Evolutionary conservation across 2,113 vertebrate species (phyloP).

Genomic region (Eidolon helvum): DNA sequence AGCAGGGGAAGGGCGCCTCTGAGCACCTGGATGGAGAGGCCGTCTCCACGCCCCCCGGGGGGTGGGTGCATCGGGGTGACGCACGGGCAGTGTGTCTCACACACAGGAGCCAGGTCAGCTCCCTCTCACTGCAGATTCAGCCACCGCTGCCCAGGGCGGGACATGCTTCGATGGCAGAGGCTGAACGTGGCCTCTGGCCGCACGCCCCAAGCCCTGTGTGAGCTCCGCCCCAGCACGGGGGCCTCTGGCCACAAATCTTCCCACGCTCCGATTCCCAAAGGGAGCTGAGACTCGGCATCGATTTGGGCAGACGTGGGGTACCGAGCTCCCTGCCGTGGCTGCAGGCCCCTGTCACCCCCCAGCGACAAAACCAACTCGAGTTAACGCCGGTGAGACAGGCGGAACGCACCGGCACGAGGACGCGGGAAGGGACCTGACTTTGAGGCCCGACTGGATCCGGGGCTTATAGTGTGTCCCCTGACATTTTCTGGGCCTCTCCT

Average conservation of each 20-base stretch:
- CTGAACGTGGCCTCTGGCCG: neutral
- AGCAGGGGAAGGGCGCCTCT: neutral
- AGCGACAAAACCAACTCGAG: neutral
- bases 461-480: neutral
- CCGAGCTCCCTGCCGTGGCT: no score
- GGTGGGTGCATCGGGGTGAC: neutral
- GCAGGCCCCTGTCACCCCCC: neutral
- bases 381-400: no score
- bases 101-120: neutral
- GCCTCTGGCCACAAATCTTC: neutral
- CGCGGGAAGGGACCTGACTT: neutral
- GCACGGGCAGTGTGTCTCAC: neutral
- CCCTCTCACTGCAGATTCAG: neutral
- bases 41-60: neutral
- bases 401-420: rapidly evolving
- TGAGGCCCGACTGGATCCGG: neutral
- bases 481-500: neutral
- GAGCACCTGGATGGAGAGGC: neutral
- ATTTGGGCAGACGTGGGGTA: neutral
- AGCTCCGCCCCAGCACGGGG: neutral
- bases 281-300: neutral
- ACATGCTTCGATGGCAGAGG: neutral
- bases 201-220: neutral
- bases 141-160: neutral
- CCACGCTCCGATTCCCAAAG: neutral